Evolutionary conservation across 1,140 invertebrate species (phyloP).

Genomic region (Drosophila nebulosa): DNA sequence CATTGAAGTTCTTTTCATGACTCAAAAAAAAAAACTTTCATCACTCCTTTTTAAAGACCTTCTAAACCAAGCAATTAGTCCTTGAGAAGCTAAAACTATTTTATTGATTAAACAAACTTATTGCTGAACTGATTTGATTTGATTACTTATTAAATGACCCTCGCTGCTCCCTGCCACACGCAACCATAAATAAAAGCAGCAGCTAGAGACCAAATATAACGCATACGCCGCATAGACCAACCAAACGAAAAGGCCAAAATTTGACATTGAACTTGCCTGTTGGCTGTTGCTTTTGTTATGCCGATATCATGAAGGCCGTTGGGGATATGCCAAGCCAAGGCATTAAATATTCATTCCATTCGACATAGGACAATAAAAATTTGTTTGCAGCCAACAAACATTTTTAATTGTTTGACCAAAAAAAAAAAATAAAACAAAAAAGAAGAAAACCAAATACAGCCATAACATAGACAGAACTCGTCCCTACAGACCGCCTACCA

Average conservation of each 20-base stretch:
- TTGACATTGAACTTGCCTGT: conserved; percentile 69
- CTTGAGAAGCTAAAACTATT: neutral
- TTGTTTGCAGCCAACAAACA: conserved; percentile 36
- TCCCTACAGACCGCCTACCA: neutral
- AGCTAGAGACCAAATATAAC: conserved; percentile 36
- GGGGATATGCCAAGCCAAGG: conserved; percentile 16
- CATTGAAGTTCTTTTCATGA: conserved; percentile 51
- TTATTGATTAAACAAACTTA: neutral
- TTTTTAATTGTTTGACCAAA: conserved; percentile 68
- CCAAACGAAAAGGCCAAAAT: neutral
- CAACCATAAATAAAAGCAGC: conserved; percentile 52
- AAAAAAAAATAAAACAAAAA: conserved; percentile 35
- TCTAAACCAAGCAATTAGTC: neutral
- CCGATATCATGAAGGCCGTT: conserved; percentile 55
- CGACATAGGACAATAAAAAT: conserved; percentile 66
- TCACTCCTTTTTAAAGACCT: too few relatives aligned
- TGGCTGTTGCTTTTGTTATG: conserved; percentile 10
- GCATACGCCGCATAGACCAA: conserved; percentile 47
- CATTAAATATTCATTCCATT: conserved; percentile 71
- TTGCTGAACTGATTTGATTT: neutral
- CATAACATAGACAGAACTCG: neutral
- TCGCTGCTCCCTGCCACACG: conserved; percentile 23
- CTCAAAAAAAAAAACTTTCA: neutral
- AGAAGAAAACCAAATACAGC: neutral
- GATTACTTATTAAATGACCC: neutral